Evolutionary conservation across 2,888 invertebrate genomes (phyloP), one percentile per base, ranked within the genome.

Genomic region (Dryocosmus kuriphilus): DNA sequence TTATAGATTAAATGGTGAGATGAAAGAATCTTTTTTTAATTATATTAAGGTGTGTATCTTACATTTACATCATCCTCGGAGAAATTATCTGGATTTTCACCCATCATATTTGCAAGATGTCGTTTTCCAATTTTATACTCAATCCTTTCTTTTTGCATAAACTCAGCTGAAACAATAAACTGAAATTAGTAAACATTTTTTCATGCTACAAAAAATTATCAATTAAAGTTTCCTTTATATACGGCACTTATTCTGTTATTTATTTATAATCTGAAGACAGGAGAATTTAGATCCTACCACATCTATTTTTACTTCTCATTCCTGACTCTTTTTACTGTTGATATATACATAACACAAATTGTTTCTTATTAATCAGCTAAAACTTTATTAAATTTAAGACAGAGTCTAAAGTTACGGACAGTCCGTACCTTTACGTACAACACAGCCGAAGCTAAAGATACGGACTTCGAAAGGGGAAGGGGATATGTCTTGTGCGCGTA

Each of bases 101-200:
- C 99, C 99, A 99, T 99, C 95, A 99, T 99, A 91, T 98, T 99
- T 0, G 99, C 99, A 82, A 99, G 94, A 93, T 99, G 98, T 46
- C 98, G 93, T 91, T 96, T 97, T 22, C 99, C 99, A 87, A 98
- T 95, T 90, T 97, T 95, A 91, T 95, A 99, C 87, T 98, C 97
- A 16, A 94, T 91, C 74, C 94, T 93, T 91, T 98, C 95, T 81
- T 94, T 94, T 87, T 95, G 94, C 94, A 98, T 96, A 88, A 98
- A 97, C 81, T 95, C 94, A 88, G 97, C 95, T 94, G 86, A 32
- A 87, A 88, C 79, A 76, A 74, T 81, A 63, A 24, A 67, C 38
- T 60, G 35, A 19, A 19, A 35, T 74, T 73, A 73, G 14, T 60
- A 19, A 74, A 51, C 38, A 16, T 6, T 16, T 16, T 41, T 16